These are phyloP conservation scores for Thamnophis elegans DNA, from an alignment of 2,797 vertebrate species.

Conservation along the genomic window DNA sequence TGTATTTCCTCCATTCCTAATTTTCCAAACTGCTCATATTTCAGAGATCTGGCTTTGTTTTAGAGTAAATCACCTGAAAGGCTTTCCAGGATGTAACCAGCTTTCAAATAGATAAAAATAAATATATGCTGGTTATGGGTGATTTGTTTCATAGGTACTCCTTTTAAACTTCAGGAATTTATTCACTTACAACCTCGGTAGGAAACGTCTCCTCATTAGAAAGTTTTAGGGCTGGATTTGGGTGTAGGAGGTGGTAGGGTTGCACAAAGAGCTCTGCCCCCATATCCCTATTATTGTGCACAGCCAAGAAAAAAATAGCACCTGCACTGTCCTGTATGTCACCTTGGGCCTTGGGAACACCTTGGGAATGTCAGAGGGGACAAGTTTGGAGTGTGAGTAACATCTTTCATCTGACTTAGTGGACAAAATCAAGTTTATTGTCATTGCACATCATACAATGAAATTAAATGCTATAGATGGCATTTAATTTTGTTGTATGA, in stretches of 20 bases:
- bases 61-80: background rate
- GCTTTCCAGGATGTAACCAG: background rate
- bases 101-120: background rate
- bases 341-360: background rate
- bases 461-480: too few relatives aligned
- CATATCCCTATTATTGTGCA: background rate
- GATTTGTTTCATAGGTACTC: background rate
- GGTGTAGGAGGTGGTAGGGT: background rate
- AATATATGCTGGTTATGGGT: background rate
- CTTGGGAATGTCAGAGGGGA: background rate
- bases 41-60: background rate
- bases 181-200: background rate
- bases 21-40: background rate
- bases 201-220: background rate
- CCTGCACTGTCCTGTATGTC: background rate
- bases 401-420: background rate
- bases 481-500: too few relatives aligned
- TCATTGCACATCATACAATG: too few relatives aligned
- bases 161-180: background rate
- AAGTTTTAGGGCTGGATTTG: background rate
- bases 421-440: background rate
- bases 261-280: background rate
- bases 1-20: background rate
- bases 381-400: background rate
- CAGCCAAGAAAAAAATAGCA: background rate